Percentiles rank a stretch among this genome's conserved stretches.
Evolutionary conservation across 2,113 vertebrate genomes (phyloP).

Genomic region (Sitta europaea): DNA sequence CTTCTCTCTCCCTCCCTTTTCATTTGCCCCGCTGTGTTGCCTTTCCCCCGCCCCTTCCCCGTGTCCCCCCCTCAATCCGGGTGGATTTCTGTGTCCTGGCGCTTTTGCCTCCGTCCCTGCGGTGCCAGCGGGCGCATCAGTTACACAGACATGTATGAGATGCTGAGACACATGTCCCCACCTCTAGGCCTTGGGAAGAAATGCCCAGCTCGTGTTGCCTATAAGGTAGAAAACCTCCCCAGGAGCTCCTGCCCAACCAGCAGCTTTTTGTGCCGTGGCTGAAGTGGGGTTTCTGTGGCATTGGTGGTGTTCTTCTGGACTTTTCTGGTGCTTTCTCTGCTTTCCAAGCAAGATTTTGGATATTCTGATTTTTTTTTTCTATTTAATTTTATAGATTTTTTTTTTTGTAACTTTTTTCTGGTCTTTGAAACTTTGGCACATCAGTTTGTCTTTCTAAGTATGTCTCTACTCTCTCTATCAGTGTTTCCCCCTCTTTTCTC

Average conservation of each 20-base stretch:
- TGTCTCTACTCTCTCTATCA: constrained; percentile 4
- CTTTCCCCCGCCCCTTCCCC: background rate
- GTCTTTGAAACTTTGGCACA: constrained; percentile 1
- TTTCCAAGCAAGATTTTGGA: constrained; percentile 11
- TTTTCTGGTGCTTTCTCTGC: constrained; percentile 44
- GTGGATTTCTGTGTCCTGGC: background rate
- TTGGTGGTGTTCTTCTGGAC: constrained; percentile 14
- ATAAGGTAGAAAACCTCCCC: constrained; percentile 88
- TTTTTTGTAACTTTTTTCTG: background rate
- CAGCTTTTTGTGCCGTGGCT: constrained; percentile 51
- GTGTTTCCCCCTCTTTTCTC: background rate
- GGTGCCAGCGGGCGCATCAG: constrained; percentile 93
- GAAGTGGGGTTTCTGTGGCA: constrained; percentile 37
- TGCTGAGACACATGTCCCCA: constrained; percentile 99
- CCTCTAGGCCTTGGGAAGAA: constrained; percentile 99
- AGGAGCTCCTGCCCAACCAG: background rate
- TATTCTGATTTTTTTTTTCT: background rate
- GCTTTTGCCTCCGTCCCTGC: constrained; percentile 52
- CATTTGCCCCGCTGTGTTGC: constrained; percentile 31
- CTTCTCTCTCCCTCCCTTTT: constrained; percentile 23
- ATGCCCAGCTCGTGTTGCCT: constrained; percentile 95
- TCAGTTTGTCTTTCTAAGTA: constrained; percentile 17
- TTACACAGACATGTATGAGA: constrained; percentile 99
- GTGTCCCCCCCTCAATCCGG: accelerated
- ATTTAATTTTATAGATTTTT: background rate